Evolutionary conservation across 2,888 invertebrate species (phyloP).

Genomic region (Psococerastis gibbosa): DNA sequence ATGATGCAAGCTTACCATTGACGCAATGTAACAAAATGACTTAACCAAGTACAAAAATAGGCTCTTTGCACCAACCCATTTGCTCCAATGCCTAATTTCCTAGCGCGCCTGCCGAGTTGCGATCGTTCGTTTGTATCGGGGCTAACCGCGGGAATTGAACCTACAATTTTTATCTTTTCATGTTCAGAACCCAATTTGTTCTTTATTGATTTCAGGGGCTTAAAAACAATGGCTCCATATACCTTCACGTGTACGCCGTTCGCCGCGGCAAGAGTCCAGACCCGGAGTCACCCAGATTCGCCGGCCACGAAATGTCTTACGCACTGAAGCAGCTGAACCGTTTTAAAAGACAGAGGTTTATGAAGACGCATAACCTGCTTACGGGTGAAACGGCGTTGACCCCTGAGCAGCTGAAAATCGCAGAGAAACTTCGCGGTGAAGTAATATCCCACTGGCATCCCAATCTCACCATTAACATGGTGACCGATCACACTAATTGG

Average conservation of each 20-base stretch:
- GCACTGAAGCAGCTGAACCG: conserved; percentile 69
- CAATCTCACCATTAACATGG: conserved; percentile 86
- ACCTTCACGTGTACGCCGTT: conserved; percentile 76
- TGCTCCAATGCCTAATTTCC: no score
- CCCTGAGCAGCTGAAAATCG: conserved; percentile 43
- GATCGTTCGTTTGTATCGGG: no score
- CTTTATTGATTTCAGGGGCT: conserved; percentile 26
- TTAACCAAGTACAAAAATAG: no score
- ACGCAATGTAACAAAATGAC: no score
- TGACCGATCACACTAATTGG: conserved; percentile 94
- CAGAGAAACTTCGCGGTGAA: conserved; percentile 59
- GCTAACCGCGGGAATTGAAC: no score
- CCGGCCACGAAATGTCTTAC: conserved; percentile 49
- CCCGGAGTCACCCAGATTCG: conserved; percentile 40
- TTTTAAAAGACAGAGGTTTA: conserved; percentile 70
- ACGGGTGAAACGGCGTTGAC: conserved; percentile 75
- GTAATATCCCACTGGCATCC: conserved; percentile 98
- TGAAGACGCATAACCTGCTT: conserved; percentile 80
- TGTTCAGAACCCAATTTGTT: neutral
- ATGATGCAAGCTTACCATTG: no score
- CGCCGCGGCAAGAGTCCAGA: conserved; percentile 59
- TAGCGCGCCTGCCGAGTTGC: no score
- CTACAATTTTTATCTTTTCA: no score
- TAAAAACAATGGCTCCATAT: conserved; percentile 85
- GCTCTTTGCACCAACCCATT: no score